phyloP scores from a whole-genome alignment of 2,113 vertebrate genomes.

The Columba janthina region DNA sequence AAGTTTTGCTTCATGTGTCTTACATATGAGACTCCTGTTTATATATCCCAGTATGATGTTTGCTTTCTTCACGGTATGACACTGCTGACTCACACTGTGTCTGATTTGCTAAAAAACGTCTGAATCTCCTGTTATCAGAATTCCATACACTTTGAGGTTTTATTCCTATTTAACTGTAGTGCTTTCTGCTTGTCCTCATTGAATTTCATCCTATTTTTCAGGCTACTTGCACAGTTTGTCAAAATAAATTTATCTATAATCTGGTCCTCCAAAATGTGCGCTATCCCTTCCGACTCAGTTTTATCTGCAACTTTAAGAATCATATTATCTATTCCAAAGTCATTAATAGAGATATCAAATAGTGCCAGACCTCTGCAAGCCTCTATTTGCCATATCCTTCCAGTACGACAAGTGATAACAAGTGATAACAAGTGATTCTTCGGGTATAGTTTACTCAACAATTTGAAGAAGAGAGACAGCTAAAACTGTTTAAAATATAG shows the following conservation, averaged over 20 bases:
- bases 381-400: background rate
- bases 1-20: conserved; percentile 22
- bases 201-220: background rate
- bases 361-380: background rate
- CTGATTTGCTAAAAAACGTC: background rate
- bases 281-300: background rate
- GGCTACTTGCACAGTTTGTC: background rate
- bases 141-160: background rate
- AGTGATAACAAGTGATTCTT: background rate
- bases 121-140: background rate
- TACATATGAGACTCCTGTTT: background rate
- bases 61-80: conserved; percentile 26
- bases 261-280: background rate
- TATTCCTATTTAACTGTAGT: background rate
- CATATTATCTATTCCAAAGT: background rate
- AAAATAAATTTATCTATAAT: background rate
- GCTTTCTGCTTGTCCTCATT: background rate
- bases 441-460: background rate
- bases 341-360: background rate
- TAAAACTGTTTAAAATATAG: background rate
- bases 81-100: conserved; percentile 18
- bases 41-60: conserved; percentile 28
- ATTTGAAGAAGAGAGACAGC: background rate
- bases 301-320: background rate
- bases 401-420: rapidly evolving